Conservation (phyloP, 2,113 vertebrate genomes). For the Peromyscus californicus region DNA sequence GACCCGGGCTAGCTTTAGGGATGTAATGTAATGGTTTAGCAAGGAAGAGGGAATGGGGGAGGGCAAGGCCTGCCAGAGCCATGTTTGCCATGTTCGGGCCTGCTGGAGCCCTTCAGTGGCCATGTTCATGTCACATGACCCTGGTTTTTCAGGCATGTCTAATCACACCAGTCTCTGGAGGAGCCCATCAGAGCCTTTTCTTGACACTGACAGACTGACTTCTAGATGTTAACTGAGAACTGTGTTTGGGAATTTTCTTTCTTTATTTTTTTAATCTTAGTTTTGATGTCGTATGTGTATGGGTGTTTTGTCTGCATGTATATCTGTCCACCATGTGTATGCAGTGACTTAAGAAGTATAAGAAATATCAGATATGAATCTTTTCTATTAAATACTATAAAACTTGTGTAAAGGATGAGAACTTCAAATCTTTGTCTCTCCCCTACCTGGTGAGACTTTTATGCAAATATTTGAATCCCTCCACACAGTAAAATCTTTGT, state of each 20-base stretch:
- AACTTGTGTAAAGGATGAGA: neutral
- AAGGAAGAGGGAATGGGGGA: no score
- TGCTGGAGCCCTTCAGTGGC: no score
- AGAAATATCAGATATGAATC: neutral
- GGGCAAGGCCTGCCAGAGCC: no score
- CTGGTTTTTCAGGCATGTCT: no score
- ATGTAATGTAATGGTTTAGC: no score
- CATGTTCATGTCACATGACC: neutral
- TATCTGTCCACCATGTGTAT: neutral
- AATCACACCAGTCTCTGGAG: neutral
- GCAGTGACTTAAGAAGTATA: neutral
- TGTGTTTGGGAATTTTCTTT: neutral
- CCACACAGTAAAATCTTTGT: neutral
- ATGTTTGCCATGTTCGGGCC: no score
- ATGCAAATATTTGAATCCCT: neutral
- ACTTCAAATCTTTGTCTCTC: neutral
- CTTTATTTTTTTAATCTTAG: neutral
- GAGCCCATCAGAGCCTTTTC: conserved; percentile 55
- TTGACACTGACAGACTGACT: neutral
- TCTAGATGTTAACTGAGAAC: neutral
- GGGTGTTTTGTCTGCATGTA: neutral
- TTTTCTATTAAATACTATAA: neutral
- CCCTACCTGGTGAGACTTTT: neutral
- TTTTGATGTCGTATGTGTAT: neutral
- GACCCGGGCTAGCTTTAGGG: no score